Evolutionary conservation across 2,888 invertebrate genomes (phyloP), one percentile per base, ranked within the genome.

Genomic region (Arge pagana): DNA sequence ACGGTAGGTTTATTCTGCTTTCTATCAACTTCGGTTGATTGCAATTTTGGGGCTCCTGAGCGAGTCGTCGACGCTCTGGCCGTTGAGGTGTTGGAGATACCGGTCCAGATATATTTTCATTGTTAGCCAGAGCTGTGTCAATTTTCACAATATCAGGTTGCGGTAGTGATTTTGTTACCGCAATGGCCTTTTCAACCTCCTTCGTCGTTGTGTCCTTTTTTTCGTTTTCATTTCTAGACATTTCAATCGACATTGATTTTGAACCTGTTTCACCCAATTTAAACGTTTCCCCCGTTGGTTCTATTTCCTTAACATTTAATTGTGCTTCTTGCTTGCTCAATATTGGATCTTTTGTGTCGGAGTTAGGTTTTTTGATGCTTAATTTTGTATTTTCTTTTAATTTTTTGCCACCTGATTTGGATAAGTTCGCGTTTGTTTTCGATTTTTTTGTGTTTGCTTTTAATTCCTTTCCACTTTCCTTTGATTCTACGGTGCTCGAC

Each of bases 21-120:
- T 35, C 33, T n/a, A 6, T 31, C 31, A 16, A 2, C 31, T 23
- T 23, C 5, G 35, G 21, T 45, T 33, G 33, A 33, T n/a, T 23
- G 11, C 33, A 33, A 4, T 21, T 23, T 15, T 33, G 45, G 10
- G 45, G 23, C 11, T 64, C 64, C 11, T 58, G 53, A 19, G 59
- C 49, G 8, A 48, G 49, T 24, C 61, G 57, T 54, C 65, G 67
- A 15, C 67, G 57, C 28, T 66, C 64, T 11, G 67, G 66, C 33
- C 62, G 60, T 35, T 60, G 69, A 4, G 70, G 70, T 19, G 53
- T 33, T 48, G 58, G 52, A 6, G 56, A 33, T 5, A 36, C 16
- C 23, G 15, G 35, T 19, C 28, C 16, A 5, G 48, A 23, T 19
- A 16, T 24, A 30, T 24, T 39, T 28, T 7, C n/a, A 16, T 28